Percentiles rank a stretch among this genome's conserved stretches.
Evolutionary conservation across 2,888 invertebrate genomes (phyloP).

Genomic region (Phengaris alcon): DNA sequence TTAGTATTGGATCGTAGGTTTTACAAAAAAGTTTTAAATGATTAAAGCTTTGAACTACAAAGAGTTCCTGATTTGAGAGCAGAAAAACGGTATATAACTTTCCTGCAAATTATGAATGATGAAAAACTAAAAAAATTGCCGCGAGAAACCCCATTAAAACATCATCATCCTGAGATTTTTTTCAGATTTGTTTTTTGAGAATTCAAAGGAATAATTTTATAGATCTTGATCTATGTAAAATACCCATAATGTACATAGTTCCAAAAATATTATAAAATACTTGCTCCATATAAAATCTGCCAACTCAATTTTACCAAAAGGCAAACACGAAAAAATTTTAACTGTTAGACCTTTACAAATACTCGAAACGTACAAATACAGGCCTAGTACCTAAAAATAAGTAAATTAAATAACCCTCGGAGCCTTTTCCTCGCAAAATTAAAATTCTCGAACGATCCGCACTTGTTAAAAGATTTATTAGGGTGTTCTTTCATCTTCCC

Average conservation of each 20-base stretch:
- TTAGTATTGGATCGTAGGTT: not conserved
- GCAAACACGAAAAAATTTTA: slow-evolving; percentile 4
- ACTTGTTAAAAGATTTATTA: slow-evolving; percentile 77
- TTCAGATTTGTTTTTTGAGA: not conserved
- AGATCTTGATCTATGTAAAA: not conserved
- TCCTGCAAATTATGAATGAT: not conserved
- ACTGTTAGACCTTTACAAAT: slow-evolving; percentile 22
- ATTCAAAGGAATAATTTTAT: not conserved
- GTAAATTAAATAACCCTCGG: slow-evolving; percentile 41
- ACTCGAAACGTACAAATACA: slow-evolving; percentile 23
- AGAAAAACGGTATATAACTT: not conserved
- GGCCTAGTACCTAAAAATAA: slow-evolving; percentile 37
- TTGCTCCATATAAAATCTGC: not conserved
- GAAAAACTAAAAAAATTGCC: not conserved
- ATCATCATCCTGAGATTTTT: too few species aligned
- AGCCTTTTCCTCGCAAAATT: slow-evolving; percentile 62
- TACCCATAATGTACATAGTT: not conserved
- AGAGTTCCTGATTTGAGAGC: not conserved
- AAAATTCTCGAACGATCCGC: slow-evolving; percentile 75
- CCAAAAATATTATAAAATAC: not conserved
- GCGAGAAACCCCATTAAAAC: too few species aligned
- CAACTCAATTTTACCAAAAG: not conserved
- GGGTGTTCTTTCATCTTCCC: slow-evolving; percentile 76
- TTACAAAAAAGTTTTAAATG: not conserved
- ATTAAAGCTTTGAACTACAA: not conserved